Conservation (phyloP, 2,113 vertebrate genomes). For the Piaya cayana region DNA sequence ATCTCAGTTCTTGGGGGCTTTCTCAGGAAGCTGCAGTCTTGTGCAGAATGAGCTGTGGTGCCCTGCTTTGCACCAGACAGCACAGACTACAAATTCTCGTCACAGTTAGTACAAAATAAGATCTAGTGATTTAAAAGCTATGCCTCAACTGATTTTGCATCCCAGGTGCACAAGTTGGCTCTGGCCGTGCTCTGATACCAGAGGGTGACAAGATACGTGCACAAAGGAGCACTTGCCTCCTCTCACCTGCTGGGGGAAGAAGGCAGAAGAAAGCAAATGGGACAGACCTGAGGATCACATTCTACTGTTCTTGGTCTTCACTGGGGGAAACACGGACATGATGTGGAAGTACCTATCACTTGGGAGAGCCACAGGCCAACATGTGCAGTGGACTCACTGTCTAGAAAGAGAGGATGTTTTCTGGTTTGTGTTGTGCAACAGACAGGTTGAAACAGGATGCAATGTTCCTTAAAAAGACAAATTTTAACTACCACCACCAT, state of each 20-base stretch:
- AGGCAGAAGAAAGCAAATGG: background rate
- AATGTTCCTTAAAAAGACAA: background rate
- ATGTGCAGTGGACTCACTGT: background rate
- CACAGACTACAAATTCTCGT: background rate
- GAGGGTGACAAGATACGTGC: background rate
- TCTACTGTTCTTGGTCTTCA: background rate
- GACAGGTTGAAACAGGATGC: background rate
- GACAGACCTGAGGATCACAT: background rate
- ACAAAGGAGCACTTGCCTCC: background rate
- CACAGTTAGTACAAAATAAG: background rate
- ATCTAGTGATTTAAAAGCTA: background rate
- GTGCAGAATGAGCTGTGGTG: background rate
- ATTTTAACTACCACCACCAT: background rate
- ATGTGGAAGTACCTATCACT: background rate
- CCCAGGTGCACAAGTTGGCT: background rate
- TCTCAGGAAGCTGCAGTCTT: background rate
- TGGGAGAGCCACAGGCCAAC: background rate
- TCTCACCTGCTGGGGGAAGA: background rate
- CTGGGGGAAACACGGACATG: background rate
- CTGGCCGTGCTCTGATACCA: background rate
- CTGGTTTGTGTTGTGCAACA: background rate
- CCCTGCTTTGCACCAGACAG: background rate
- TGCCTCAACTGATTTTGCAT: background rate
- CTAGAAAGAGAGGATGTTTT: background rate
- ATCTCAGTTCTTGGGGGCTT: background rate